A percentile compares a stretch with the other conserved stretches of the same genome.
phyloP scores from a whole-genome alignment of 2,113 vertebrate species.

The Cromileptes altivelis region DNA sequence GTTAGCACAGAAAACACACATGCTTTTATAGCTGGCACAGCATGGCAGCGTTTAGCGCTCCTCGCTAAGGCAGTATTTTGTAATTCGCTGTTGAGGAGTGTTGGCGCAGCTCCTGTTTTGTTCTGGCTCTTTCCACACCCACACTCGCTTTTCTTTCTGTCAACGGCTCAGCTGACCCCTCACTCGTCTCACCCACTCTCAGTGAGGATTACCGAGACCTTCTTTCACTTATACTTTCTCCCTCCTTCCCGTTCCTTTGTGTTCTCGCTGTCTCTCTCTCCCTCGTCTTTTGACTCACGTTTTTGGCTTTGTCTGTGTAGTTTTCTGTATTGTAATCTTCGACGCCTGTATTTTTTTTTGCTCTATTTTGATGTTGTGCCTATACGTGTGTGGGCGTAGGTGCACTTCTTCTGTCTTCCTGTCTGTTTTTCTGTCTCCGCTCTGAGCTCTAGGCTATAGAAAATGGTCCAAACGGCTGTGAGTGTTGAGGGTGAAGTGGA shows the following conservation, averaged over 20 bases:
- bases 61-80: conserved; percentile 21
- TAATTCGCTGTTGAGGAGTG: conserved; percentile 32
- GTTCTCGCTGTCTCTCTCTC: conserved; percentile 12
- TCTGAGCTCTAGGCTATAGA: conserved; percentile 62
- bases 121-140: conserved; percentile 28
- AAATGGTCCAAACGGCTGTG: conserved; percentile 63
- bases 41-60: conserved; percentile 37
- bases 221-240: conserved; percentile 6
- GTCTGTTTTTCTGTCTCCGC: conserved; percentile 42
- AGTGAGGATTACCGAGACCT: conserved; percentile 39
- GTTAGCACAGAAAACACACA: conserved; percentile 36
- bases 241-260: conserved; percentile 30
- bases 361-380: conserved; percentile 40
- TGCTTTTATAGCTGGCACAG: conserved; percentile 47
- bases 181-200: conserved; percentile 51
- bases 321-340: conserved; percentile 34
- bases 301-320: conserved; percentile 33
- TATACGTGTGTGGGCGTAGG: conserved; percentile 51
- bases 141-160: not conserved
- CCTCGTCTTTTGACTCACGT: conserved; percentile 39
- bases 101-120: conserved; percentile 43
- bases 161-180: conserved; percentile 56
- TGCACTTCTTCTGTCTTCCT: conserved; percentile 42
- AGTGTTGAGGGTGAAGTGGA: conserved; percentile 49
- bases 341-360: not conserved